Conservation (phyloP, 1,140 invertebrate genomes). For the Adelges cooleyi region DNA sequence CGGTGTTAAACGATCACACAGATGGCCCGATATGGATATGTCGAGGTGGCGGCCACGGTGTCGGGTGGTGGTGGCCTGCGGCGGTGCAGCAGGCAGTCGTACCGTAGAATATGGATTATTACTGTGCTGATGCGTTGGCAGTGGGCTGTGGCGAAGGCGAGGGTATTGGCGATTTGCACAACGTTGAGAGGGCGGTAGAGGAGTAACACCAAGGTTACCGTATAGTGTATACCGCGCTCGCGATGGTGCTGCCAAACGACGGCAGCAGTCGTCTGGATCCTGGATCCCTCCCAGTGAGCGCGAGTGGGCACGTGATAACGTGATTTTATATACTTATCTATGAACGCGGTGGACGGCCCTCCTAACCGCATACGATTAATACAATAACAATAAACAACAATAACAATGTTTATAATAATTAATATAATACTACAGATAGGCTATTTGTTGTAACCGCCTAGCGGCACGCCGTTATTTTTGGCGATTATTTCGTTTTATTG, state of each 20-base stretch:
- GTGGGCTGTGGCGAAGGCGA: too few relatives aligned
- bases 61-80: too few relatives aligned
- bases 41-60: too few relatives aligned
- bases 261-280: neutral
- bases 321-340: neutral
- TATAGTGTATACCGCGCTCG: constrained; percentile 12
- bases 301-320: constrained; percentile 6
- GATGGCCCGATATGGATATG: too few relatives aligned
- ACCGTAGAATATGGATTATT: too few relatives aligned
- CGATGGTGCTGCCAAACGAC: neutral
- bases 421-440: neutral
- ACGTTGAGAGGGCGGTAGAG: too few relatives aligned
- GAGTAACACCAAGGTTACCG: constrained; percentile 7
- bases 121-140: too few relatives aligned
- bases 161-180: neutral
- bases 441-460: neutral
- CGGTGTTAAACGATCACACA: too few relatives aligned
- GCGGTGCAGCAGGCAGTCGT: too few relatives aligned
- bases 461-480: neutral
- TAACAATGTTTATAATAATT: neutral
- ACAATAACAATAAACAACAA: too few relatives aligned
- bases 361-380: too few relatives aligned
- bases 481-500: neutral
- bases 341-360: too few relatives aligned
- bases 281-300: constrained; percentile 9